Percentiles rank a stretch among this genome's conserved stretches.
Evolutionary conservation across 2,113 vertebrate species (phyloP).

Genomic region (Charina bottae): DNA sequence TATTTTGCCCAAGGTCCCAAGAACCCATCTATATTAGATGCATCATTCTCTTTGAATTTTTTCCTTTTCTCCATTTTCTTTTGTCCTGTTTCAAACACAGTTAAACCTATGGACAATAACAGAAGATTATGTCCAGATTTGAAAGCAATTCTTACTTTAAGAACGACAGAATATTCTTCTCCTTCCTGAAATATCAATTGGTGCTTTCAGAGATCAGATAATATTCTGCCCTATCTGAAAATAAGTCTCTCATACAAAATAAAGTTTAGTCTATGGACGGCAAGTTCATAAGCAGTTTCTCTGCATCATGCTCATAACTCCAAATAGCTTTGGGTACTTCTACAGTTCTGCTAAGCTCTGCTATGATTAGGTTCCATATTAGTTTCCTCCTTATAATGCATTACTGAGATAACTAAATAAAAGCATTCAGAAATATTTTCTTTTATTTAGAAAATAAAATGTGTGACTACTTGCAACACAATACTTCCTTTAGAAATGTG

Average conservation of each 20-base stretch:
- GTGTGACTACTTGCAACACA: neutral
- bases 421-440: neutral
- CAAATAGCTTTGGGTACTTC: neutral
- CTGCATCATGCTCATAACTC: neutral
- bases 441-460: neutral
- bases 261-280: neutral
- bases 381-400: neutral
- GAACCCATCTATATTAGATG: constrained; percentile 91
- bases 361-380: neutral
- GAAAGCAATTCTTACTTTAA: neutral
- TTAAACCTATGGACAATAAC: constrained; percentile 80
- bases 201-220: neutral
- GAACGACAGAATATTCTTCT: neutral
- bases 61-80: constrained; percentile 93
- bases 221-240: neutral
- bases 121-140: neutral
- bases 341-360: neutral
- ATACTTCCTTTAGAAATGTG: neutral
- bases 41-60: constrained; percentile 94
- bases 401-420: neutral
- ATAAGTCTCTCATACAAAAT: neutral
- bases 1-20: constrained; percentile 98
- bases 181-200: neutral
- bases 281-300: neutral
- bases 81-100: constrained; percentile 91